phyloP scores from a whole-genome alignment of 2,888 invertebrate genomes.

The Ochlodes sylvanus region DNA sequence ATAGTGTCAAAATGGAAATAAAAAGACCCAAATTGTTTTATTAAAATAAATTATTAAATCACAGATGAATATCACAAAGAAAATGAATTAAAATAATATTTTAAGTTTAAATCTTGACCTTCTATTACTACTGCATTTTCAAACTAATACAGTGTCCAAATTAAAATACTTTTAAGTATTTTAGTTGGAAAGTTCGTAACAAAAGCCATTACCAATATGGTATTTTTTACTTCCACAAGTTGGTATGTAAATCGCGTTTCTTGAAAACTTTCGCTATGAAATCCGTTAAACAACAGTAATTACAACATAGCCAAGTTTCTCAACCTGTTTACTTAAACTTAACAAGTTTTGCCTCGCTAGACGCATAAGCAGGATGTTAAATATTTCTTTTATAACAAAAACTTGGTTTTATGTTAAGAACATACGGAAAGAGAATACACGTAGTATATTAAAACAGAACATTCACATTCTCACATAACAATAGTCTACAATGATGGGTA shows the following conservation, averaged over 20 bases:
- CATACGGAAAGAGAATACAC: background rate
- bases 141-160: too few relatives aligned
- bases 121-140: too few relatives aligned
- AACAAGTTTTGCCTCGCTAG: constrained; percentile 1
- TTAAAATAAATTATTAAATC: constrained; percentile 5
- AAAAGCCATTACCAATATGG: background rate
- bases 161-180: background rate
- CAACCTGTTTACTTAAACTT: constrained; percentile 1
- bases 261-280: constrained; percentile 5
- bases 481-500: too few relatives aligned
- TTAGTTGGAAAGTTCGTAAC: background rate
- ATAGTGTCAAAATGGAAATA: background rate
- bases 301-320: background rate
- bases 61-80: constrained; percentile 19
- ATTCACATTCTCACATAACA: too few relatives aligned
- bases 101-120: background rate
- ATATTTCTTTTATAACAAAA: background rate
- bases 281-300: constrained; percentile 11
- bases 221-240: background rate
- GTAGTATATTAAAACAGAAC: background rate
- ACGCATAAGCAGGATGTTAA: background rate
- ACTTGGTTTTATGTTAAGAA: background rate
- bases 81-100: too few relatives aligned
- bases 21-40: background rate
- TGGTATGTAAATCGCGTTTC: constrained; percentile 8